Base-by-base conservation (phyloP, 2,797 vertebrate genomes). In the Muraenolepis orangiensis region DNA sequence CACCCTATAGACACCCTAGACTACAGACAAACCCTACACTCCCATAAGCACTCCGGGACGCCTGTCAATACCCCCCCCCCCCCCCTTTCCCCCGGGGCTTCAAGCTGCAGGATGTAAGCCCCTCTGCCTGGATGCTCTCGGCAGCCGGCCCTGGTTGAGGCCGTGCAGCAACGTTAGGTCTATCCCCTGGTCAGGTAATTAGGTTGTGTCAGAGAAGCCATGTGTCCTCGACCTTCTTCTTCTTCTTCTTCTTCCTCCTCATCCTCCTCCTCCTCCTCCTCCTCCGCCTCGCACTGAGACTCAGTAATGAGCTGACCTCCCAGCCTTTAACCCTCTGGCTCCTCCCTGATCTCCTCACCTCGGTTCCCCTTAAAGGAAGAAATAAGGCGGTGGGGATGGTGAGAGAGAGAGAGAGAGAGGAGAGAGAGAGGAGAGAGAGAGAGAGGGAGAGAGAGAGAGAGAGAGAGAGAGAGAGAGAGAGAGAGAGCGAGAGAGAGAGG, bases 131-230 rank as follows among this genome's bases (percentile, higher is more conserved):
- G 85, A 86, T 86, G 77, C 82, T 90, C 83, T 81, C 78, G 74
- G 80, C 71, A 89, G 87, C 87, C 79, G 88, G 85, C 86, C 80
- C 78, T 78, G 83, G 85, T 81, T 87, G 80, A 75, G 77, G 84
- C 86, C 83, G 80, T 85, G 86, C 75, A 84, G 81, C 77, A 79
- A 77, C 46, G 12, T 11, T 20, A n/a, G 79, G 85, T 86, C 84
- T 87, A 90, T 92, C 91, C 89, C 85, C 88, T 81, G 82, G 88
- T 92, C 90, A 90, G 91, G 89, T 93, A 91, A 94, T 94, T 93
- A 94, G 89, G 87, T 85, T 38, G 67, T 84, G 87, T 88, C 88
- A 87, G 82, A 80, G 77, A 81, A 89, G 87, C 79, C 79, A 74
- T 88, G 87, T 84, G 88, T 81, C 84, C 82, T 85, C n/a, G n/a